A percentile compares a stretch with the other conserved stretches of the same genome.
These are phyloP conservation scores for Dendroctonus ponderosae DNA, from an alignment of 1,140 invertebrate genomes.

Conservation along the genomic window DNA sequence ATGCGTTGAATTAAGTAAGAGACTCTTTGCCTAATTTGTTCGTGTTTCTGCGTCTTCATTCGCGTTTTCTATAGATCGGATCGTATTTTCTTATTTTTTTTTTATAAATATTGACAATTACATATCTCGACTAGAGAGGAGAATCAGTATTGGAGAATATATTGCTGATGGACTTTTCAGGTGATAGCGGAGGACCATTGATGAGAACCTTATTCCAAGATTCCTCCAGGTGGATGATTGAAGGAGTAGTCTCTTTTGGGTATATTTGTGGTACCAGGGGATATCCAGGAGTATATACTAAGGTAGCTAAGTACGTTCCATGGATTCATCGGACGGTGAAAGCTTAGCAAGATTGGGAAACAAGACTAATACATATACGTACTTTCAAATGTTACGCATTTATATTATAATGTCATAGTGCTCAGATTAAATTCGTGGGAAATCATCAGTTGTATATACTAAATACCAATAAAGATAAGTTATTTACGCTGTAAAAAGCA, in stretches of 20 bases:
- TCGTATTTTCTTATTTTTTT: background rate
- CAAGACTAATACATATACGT: too few species aligned
- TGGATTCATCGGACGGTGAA: conserved; percentile 56
- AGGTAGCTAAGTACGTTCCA: conserved; percentile 53
- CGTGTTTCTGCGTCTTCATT: too few species aligned
- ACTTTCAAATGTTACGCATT: background rate
- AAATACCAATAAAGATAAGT: too few species aligned
- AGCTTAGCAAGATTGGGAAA: background rate
- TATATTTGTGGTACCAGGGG: conserved; percentile 56
- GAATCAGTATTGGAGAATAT: background rate
- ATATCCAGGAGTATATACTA: conserved; percentile 61
- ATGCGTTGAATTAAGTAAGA: background rate
- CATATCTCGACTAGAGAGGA: too few species aligned
- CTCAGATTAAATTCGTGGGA: background rate
- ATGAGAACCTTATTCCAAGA: conserved; percentile 46
- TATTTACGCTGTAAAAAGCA: too few species aligned
- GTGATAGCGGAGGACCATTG: conserved; percentile 62
- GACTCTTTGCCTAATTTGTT: background rate
- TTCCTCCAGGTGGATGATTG: conserved; percentile 50
- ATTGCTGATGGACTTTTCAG: conserved; percentile 29
- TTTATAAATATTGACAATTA: background rate
- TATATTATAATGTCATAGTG: background rate
- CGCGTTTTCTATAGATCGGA: background rate
- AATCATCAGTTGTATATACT: too few species aligned
- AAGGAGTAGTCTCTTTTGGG: conserved; percentile 63